phyloP scores from a whole-genome alignment of 1,140 invertebrate genomes.

The Euschistus heros region DNA sequence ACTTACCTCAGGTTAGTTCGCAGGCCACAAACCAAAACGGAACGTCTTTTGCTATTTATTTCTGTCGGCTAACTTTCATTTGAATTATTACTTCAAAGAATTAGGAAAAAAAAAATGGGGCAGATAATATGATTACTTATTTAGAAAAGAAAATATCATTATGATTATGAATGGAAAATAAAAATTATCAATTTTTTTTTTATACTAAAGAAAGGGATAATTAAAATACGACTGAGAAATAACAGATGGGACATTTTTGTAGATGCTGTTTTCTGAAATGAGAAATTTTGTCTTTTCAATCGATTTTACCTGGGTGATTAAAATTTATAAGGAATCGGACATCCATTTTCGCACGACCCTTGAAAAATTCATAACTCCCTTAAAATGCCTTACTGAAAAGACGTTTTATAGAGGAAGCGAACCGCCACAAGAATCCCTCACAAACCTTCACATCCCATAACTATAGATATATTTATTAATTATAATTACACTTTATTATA shows the following conservation, averaged over 20 bases:
- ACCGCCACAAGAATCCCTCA: background rate
- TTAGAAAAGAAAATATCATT: too few relatives aligned
- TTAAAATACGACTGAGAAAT: too few relatives aligned
- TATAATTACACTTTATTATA: conserved; percentile 7
- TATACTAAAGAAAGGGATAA: too few relatives aligned
- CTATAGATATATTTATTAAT: background rate
- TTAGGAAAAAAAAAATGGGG: too few relatives aligned
- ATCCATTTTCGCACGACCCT: conserved; percentile 4
- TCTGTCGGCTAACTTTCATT: background rate
- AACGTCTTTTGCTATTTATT: conserved; percentile 15
- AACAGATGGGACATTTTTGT: too few relatives aligned
- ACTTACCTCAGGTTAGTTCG: conserved; percentile 12
- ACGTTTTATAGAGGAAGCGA: conserved; percentile 13
- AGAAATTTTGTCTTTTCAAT: too few relatives aligned
- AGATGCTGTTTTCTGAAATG: too few relatives aligned
- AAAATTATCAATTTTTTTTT: too few relatives aligned
- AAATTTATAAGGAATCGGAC: background rate
- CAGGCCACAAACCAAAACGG: conserved; percentile 9
- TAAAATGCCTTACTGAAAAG: background rate
- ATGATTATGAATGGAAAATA: too few relatives aligned
- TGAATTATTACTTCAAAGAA: too few relatives aligned
- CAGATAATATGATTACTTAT: too few relatives aligned
- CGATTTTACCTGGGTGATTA: too few relatives aligned
- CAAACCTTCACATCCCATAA: background rate
- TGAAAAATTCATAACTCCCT: background rate